Conservation (phyloP, 2,888 invertebrate species). For the Zygothrica quintamaculata region DNA sequence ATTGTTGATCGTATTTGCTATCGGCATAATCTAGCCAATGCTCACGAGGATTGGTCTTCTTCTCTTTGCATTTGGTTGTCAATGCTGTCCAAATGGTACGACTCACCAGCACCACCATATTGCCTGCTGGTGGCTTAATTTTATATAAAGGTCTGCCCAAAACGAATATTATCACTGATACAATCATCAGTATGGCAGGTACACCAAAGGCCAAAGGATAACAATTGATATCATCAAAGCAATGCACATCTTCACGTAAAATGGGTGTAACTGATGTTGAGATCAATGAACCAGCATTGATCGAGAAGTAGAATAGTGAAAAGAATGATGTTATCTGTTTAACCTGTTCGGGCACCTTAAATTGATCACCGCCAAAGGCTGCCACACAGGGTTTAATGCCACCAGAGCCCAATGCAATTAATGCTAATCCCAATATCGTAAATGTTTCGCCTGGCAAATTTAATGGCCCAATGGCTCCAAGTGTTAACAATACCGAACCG, state of each 20-base stretch:
- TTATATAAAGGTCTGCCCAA: conserved; percentile 88
- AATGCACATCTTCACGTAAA: conserved; percentile 88
- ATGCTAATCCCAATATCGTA: conserved; percentile 88
- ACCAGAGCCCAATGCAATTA: conserved; percentile 91
- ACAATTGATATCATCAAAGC: conserved; percentile 88
- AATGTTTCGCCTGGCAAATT: conserved; percentile 85
- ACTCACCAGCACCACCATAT: conserved; percentile 88
- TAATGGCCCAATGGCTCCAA: conserved; percentile 86
- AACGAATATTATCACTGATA: conserved; percentile 88
- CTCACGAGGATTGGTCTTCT: conserved; percentile 85
- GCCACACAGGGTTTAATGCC: conserved; percentile 94
- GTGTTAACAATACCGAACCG: conserved; percentile 88
- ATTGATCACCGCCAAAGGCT: conserved; percentile 93
- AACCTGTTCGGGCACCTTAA: conserved; percentile 87
- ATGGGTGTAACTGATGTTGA: conserved; percentile 91
- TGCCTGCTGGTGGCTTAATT: conserved; percentile 88
- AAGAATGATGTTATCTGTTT: conserved; percentile 89
- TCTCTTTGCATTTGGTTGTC: conserved; percentile 82
- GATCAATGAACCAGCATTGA: conserved; percentile 88
- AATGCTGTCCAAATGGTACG: conserved; percentile 87
- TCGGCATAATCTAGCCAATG: conserved; percentile 96
- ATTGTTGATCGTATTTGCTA: conserved; percentile 88
- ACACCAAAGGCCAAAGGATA: conserved; percentile 91
- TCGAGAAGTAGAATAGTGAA: conserved; percentile 90
- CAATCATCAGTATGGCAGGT: conserved; percentile 86